These are phyloP conservation scores for Lucilia cuprina DNA, from an alignment of 1,140 invertebrate species.

Conservation along the genomic window DNA sequence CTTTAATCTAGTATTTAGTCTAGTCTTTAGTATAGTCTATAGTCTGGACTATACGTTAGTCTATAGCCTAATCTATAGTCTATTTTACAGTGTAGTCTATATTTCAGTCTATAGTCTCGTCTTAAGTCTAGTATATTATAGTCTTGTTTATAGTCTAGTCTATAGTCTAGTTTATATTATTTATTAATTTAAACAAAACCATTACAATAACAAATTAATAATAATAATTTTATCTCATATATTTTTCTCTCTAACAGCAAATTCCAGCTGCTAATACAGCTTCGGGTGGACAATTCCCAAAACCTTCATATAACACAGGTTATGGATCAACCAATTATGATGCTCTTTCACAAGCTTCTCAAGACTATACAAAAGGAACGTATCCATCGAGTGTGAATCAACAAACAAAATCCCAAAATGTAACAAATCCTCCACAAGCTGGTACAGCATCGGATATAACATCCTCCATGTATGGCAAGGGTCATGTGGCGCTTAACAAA, in stretches of 20 bases:
- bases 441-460: conserved; percentile 71
- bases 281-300: conserved; percentile 71
- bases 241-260: conserved; percentile 63
- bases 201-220: too few relatives aligned
- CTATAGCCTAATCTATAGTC: too few relatives aligned
- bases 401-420: conserved; percentile 66
- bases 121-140: too few relatives aligned
- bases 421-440: conserved; percentile 66
- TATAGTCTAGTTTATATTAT: too few relatives aligned
- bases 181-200: too few relatives aligned
- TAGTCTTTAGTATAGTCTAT: too few relatives aligned
- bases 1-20: too few relatives aligned
- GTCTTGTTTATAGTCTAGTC: too few relatives aligned
- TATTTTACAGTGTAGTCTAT: too few relatives aligned
- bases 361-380: conserved; percentile 70
- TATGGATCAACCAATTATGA: conserved; percentile 75
- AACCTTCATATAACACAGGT: conserved; percentile 72
- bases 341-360: conserved; percentile 65
- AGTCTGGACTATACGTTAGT: too few relatives aligned
- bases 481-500: conserved; percentile 76
- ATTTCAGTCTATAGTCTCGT: too few relatives aligned
- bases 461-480: conserved; percentile 76
- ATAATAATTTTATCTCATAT: too few relatives aligned
- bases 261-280: conserved; percentile 72
- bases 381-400: conserved; percentile 65